phyloP scores from a whole-genome alignment of 1,140 invertebrate species.

The Arctopsyche grandis region DNA sequence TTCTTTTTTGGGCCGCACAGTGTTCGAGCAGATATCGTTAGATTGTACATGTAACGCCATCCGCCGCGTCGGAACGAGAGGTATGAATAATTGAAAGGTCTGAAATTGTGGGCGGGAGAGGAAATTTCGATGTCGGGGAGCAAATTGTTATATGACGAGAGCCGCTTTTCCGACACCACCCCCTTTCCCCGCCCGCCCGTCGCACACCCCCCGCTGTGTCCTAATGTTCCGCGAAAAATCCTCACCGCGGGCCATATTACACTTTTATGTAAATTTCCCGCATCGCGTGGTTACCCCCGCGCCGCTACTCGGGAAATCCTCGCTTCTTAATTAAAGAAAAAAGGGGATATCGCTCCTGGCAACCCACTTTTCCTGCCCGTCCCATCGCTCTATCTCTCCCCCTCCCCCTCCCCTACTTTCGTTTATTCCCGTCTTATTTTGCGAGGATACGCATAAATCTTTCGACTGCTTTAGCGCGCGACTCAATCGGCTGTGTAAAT shows the following conservation, averaged over 20 bases:
- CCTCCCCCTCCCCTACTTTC: too few relatives aligned
- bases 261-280: constrained; percentile 34
- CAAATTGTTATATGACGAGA: constrained; percentile 33
- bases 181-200: too few relatives aligned
- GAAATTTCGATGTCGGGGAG: constrained; percentile 27
- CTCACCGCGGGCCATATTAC: constrained; percentile 28
- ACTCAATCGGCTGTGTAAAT: constrained; percentile 9
- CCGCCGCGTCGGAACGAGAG: background rate
- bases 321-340: constrained; percentile 29
- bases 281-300: background rate
- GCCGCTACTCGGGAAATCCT: background rate
- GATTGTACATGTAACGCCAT: background rate
- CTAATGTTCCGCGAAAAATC: constrained; percentile 27
- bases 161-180: background rate
- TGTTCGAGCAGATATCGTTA: background rate
- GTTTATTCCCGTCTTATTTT: too few relatives aligned
- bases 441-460: background rate
- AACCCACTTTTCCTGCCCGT: too few relatives aligned
- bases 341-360: constrained; percentile 1
- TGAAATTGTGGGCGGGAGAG: constrained; percentile 20
- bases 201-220: background rate
- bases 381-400: too few relatives aligned
- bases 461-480: background rate
- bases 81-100: constrained; percentile 33
- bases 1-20: background rate